A percentile compares a stretch with the other conserved stretches of the same genome.
phyloP scores from a whole-genome alignment of 1,140 invertebrate genomes.

The Drosophila sproati region DNA sequence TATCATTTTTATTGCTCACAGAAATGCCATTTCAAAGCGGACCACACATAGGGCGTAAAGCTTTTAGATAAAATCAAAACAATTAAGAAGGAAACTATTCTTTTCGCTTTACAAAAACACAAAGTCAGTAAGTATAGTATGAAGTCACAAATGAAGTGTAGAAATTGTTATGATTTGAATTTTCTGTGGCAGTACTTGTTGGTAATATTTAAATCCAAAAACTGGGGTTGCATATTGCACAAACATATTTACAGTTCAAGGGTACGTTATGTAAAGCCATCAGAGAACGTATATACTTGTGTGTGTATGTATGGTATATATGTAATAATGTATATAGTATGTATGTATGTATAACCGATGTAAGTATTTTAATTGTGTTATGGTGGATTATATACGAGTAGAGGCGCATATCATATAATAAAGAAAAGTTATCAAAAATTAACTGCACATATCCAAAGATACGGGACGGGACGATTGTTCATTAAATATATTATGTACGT shows the following conservation, averaged over 20 bases:
- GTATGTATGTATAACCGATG: constrained; percentile 31
- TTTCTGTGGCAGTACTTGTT: constrained; percentile 27
- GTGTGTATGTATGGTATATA: constrained; percentile 34
- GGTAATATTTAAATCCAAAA: constrained; percentile 54
- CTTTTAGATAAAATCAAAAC: neutral
- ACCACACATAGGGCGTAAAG: constrained; percentile 10
- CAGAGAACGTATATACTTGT: constrained; percentile 37
- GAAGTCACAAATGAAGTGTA: constrained; percentile 2
- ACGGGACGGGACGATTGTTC: constrained; percentile 58
- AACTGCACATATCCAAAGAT: constrained; percentile 65
- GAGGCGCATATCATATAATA: constrained; percentile 74
- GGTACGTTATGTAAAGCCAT: constrained; percentile 60
- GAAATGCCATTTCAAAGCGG: constrained; percentile 1
- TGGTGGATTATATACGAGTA: constrained; percentile 57
- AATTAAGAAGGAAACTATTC: neutral
- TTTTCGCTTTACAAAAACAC: constrained; percentile 9
- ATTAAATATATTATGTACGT: constrained; percentile 10
- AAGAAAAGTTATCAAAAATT: constrained; percentile 66
- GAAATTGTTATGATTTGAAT: constrained; percentile 1
- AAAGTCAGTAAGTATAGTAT: neutral
- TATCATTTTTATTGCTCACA: constrained; percentile 1
- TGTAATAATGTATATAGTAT: constrained; percentile 25
- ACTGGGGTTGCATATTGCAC: constrained; percentile 76
- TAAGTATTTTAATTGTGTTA: constrained; percentile 35
- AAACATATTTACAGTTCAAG: constrained; percentile 81